These are phyloP conservation scores for Apodemus agrarius DNA, from an alignment of 2,797 vertebrate species.

Conservation along the genomic window DNA sequence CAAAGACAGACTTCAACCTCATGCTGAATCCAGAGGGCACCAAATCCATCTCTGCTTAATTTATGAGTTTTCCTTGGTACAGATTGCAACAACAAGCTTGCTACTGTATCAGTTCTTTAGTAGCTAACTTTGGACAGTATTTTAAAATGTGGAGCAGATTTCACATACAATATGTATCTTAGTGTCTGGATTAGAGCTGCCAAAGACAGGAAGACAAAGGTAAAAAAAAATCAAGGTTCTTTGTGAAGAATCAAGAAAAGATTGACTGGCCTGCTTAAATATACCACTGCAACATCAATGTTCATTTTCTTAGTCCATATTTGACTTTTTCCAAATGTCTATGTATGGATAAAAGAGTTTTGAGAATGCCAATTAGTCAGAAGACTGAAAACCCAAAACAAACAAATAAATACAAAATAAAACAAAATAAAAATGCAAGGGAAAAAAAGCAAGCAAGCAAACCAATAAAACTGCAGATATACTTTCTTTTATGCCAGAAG, in stretches of 20 bases:
- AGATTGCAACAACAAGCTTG: neutral
- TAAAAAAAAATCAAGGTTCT: too few species aligned
- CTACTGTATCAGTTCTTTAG: neutral
- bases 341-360: neutral
- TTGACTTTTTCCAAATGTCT: neutral
- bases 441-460: neutral
- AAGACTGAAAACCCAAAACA: neutral
- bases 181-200: neutral
- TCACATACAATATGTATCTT: neutral
- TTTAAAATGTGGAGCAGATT: neutral
- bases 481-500: neutral
- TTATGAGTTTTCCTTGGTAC: neutral
- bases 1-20: neutral
- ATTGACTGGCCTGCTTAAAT: neutral
- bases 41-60: neutral
- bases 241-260: neutral
- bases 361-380: neutral
- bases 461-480: neutral
- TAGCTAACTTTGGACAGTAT: neutral
- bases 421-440: neutral
- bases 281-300: neutral
- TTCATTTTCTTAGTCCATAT: constrained; percentile 1
- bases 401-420: neutral
- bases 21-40: neutral
- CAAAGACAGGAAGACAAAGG: neutral